Percentiles rank a stretch among this genome's conserved stretches.
These are phyloP conservation scores for Stegostoma tigrinum DNA, from an alignment of 2,113 vertebrate species.

Conservation along the genomic window DNA sequence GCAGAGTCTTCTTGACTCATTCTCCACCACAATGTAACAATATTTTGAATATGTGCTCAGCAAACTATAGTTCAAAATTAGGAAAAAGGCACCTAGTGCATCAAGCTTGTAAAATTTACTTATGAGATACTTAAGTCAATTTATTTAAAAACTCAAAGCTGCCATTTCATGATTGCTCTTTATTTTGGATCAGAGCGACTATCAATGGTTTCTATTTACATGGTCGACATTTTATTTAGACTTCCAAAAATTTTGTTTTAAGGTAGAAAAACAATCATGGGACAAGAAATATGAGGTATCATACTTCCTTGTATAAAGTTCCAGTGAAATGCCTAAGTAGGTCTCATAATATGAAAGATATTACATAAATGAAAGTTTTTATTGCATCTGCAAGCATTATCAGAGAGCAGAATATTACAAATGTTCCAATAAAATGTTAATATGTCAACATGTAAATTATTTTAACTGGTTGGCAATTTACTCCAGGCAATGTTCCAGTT, in stretches of 20 bases:
- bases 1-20: not conserved
- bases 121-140: not conserved
- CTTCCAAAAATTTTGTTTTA: not conserved
- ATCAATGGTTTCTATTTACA: not conserved
- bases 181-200: not conserved
- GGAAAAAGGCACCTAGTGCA: not conserved
- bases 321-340: not conserved
- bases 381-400: not conserved
- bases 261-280: not conserved
- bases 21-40: not conserved
- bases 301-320: not conserved
- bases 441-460: not conserved
- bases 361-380: not conserved
- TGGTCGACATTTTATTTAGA: not conserved
- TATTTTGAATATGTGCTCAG: not conserved
- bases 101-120: not conserved
- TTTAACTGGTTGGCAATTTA: not conserved
- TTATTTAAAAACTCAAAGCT: not conserved
- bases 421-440: not conserved
- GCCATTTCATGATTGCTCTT: not conserved
- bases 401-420: not conserved
- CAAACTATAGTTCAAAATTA: not conserved
- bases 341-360: not conserved
- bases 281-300: not conserved
- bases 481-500: not conserved